Base-by-base conservation (phyloP, 2,113 vertebrate species). In the Rutilus rutilus region DNA sequence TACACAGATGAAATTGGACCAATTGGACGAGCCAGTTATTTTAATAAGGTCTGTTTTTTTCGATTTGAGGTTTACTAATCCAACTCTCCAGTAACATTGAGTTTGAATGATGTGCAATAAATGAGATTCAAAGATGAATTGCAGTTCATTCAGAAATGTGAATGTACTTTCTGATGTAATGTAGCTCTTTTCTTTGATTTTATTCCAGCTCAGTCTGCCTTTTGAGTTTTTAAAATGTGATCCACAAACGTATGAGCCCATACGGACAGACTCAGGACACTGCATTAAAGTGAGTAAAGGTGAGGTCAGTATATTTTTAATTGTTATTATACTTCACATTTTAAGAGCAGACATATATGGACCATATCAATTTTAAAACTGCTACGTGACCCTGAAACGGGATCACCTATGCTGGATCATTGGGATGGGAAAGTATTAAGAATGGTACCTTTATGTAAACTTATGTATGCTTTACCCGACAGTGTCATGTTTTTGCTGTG, bases 161-260 rank as follows among this genome's bases (percentile, higher is more conserved):
- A 47, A 30, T 50, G 79, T 82, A 50, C 7, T 36, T 21, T 45
- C 5, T 6, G 21, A 42, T 78, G 50, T 73, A 23, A 30, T 27
- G 45, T 19, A 14, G n/a, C 6, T 27, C n/a, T 21, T 62, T 12
- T 23, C 33, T 71, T 9, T 64, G n/a, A 5, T 59, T 59, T 14
- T 85, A 67, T 85, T 92, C 6, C 87, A 97, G 96, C 91, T 86
- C 17, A 91, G 92, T 86, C 92, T 94, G 71, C 94, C 96, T 17
- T 98, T 98, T 30, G 95, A 97, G 86, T 90, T 98, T 78, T 69
- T 98, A 52, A 94, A 93, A n/a, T 97, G 91, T 64, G 95, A 98
- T 8, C 92, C 94, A 3, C 85, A 80, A 6, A 89, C 88, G 3
- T 90, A 91, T 15, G 94, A 95, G 10, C 87, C 83, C 0, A 19